A percentile compares a stretch with the other conserved stretches of the same genome.
phyloP scores from a whole-genome alignment of 1,140 invertebrate genomes.

The Apis mellifera region Amel_HAv3.1 CM009937.2:12073001-12073500 shows the following conservation, averaged over 20 bases:
- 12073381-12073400: constrained; percentile 27
- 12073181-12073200: constrained; percentile 58
- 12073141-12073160: neutral
- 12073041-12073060: neutral
- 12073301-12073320: neutral
- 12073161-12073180: constrained; percentile 30
- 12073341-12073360: neutral
- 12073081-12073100: neutral
- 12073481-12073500: neutral
- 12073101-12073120: neutral
- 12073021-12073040: constrained; percentile 17
- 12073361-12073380: neutral
- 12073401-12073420: neutral
- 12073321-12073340: neutral
- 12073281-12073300: neutral
- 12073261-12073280: neutral
- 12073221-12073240: constrained; percentile 64
- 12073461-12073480: constrained; percentile 1
- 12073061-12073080: neutral
- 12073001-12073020: constrained; percentile 28
- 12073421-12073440: constrained; percentile 1
- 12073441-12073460: neutral
- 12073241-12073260: constrained; percentile 42
- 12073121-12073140: neutral
- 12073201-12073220: constrained; percentile 60